phyloP scores from a whole-genome alignment of 1,140 invertebrate species.

The Linepithema humile region DNA sequence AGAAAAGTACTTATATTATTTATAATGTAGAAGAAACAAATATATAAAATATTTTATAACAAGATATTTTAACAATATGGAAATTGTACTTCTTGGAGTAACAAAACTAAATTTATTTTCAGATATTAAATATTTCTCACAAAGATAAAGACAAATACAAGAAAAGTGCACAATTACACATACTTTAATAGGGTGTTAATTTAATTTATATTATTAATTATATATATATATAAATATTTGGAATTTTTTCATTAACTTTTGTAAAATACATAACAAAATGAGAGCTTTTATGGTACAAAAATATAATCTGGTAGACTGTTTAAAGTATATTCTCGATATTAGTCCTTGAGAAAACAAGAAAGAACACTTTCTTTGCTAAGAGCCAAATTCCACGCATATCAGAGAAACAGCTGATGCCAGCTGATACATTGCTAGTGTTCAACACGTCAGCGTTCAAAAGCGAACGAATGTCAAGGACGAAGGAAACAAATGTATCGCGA shows the following conservation, averaged over 20 bases:
- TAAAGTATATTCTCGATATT: not conserved
- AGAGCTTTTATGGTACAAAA: no score
- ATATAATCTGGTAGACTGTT: not conserved
- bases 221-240: not conserved
- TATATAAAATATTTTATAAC: not conserved
- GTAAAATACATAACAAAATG: no score
- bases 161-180: not conserved
- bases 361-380: not conserved
- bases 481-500: not conserved
- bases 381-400: not conserved
- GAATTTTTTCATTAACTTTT: not conserved
- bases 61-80: not conserved
- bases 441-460: constrained; percentile 17
- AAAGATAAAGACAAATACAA: not conserved
- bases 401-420: constrained; percentile 38
- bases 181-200: not conserved
- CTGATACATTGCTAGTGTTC: not conserved
- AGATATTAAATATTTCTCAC: not conserved
- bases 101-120: not conserved
- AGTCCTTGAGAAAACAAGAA: not conserved
- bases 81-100: not conserved
- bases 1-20: not conserved
- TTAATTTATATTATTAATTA: not conserved
- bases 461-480: not conserved
- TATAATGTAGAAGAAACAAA: not conserved